Evolutionary conservation across 2,797 vertebrate species (phyloP).

Genomic region (Acipenser oxyrinchus): DNA sequence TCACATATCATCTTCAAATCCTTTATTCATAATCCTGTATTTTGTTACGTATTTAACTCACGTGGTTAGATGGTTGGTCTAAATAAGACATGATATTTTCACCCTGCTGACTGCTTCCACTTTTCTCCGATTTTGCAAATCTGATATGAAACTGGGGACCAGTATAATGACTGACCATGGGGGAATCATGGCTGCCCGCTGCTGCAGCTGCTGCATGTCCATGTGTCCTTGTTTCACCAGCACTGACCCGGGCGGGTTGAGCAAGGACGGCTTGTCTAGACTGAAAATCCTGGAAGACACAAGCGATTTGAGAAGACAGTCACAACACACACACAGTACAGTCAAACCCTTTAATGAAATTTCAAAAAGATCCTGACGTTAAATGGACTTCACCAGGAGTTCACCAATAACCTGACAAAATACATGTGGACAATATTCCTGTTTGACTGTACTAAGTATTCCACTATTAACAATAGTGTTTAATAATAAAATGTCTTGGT

Average conservation of each 20-base stretch:
- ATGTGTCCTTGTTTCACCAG: constrained; percentile 77
- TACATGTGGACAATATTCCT: no score
- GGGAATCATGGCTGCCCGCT: constrained; percentile 89
- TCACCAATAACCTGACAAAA: no score
- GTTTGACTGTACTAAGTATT: no score
- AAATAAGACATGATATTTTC: constrained; percentile 19
- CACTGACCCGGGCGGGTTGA: constrained; percentile 71
- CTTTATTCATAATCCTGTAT: no score
- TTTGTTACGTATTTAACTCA: constrained; percentile 20
- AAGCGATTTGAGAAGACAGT: constrained; percentile 5
- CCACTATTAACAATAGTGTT: no score
- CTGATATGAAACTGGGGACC: constrained; percentile 21
- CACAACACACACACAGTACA: background rate
- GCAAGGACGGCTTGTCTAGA: constrained; percentile 82
- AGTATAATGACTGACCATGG: constrained; percentile 73
- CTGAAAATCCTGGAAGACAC: constrained; percentile 65
- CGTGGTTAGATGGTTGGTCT: constrained; percentile 25
- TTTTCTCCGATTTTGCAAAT: constrained; percentile 26
- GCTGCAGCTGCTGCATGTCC: constrained; percentile 88
- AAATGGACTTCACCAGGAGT: no score
- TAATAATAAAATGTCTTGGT: no score
- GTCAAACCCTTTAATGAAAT: no score
- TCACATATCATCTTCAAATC: no score
- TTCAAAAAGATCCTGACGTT: no score
- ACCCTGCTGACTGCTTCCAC: constrained; percentile 19